Evolutionary conservation across 2,113 vertebrate genomes (phyloP), one percentile per base, ranked within the genome.

Genomic region (Mixornis gularis): DNA sequence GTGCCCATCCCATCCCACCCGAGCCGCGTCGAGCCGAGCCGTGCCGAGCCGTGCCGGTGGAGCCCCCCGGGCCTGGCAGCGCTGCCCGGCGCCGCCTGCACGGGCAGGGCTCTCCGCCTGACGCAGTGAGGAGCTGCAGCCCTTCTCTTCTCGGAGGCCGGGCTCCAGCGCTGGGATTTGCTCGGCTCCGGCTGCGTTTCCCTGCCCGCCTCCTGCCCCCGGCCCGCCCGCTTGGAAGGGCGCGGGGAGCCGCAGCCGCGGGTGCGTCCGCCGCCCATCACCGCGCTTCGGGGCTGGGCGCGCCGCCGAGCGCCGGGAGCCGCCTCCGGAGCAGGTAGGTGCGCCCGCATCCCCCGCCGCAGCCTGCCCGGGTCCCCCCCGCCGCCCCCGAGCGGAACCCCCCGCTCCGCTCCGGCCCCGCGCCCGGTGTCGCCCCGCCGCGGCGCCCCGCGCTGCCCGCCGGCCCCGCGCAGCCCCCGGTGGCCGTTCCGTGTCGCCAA

Each of bases 51-150:
- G 36, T 36, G 36, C 36, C 36, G 36, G 36, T 36, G 36, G 36
- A 36, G 36, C 36, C 36, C 36, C 36, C 36, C 36, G 36, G 36
- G 36, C 36, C 36, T 36, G 36, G 36, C 36, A 36, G 36, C 36
- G 36, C 36, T 36, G 36, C 36, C 36, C 36, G 36, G 36, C 36
- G 36, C 36, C 36, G 36, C 36, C 36, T 36, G 36, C 36, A 36
- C 36, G 36, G 36, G 36, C 36, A 36, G 36, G 36, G 36, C 95
- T 97, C 94, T 94, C 96, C 46, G 95, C 97, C 96, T 98, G 98
- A 98, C 98, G 98, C 98, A 98, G 97, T 97, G 98, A 97, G 98
- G 94, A 95, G 97, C 98, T 97, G 97, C 98, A 97, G 96, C 97
- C 96, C 90, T 90, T 93, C 97, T 94, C 95, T 87, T 92, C 90